phyloP scores from a whole-genome alignment of 2,888 invertebrate species.

The Strigamia crassipes region DNA sequence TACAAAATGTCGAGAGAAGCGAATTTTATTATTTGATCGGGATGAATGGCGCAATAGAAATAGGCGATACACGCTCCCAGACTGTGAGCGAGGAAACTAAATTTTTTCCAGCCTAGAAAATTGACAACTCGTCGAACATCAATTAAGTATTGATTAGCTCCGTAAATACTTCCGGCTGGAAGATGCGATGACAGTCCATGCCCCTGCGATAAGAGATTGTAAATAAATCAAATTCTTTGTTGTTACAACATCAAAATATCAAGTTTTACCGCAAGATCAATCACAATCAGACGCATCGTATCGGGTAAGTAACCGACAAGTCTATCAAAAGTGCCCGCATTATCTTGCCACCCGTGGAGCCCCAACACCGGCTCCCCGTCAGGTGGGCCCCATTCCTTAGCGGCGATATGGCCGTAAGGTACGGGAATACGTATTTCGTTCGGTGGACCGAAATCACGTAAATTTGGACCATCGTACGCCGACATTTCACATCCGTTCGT shows the following conservation, averaged over 20 bases:
- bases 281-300: background rate
- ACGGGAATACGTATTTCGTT: conserved; percentile 48
- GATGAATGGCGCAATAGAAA: conserved; percentile 5
- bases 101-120: conserved; percentile 40
- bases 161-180: background rate
- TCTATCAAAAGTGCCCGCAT: conserved; percentile 38
- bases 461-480: background rate
- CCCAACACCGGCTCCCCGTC: conserved; percentile 8
- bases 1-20: conserved; percentile 33
- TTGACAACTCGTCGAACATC: background rate
- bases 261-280: conserved; percentile 13
- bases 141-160: background rate
- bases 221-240: background rate
- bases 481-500: background rate
- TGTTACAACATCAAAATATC: background rate
- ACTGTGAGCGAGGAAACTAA: conserved; percentile 34
- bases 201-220: conserved; percentile 8
- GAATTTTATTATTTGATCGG: background rate
- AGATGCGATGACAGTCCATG: conserved; percentile 37
- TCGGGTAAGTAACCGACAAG: background rate
- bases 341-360: conserved; percentile 43
- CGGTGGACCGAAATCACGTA: background rate
- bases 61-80: conserved; percentile 3
- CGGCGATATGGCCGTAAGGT: conserved; percentile 48
- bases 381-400: conserved; percentile 26